A percentile compares a stretch with the other conserved stretches of the same genome.
Conservation (phyloP, 2,797 vertebrate species). For the Phoxinus dragarum region DNA sequence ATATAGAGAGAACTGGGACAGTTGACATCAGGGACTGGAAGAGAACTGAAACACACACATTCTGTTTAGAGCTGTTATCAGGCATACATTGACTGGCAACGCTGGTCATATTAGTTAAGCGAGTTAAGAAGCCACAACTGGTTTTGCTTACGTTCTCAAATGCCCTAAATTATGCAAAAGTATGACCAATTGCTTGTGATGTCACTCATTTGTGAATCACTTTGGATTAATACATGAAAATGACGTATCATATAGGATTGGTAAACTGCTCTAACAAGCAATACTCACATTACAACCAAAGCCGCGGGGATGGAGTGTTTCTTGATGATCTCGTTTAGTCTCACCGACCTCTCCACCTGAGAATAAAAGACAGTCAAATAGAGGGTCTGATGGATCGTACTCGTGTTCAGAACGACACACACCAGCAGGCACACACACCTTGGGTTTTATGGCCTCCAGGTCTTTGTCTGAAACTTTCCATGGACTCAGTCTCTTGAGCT, state of each 20-base stretch:
- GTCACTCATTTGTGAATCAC: neutral
- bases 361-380: neutral
- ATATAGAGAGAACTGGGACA: conserved; percentile 78
- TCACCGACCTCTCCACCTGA: conserved; percentile 75
- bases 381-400: accelerated
- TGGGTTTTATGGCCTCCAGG: conserved; percentile 72
- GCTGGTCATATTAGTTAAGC: neutral
- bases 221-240: neutral
- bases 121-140: neutral
- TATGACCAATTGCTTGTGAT: neutral
- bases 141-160: neutral
- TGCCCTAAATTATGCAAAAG: no score
- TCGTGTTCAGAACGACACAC: neutral
- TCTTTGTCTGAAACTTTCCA: conserved; percentile 78
- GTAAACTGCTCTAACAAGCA: neutral
- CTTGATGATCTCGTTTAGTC: conserved; percentile 80
- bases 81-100: neutral
- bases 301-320: conserved; percentile 76
- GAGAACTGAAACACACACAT: conserved; percentile 66
- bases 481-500: conserved; percentile 62
- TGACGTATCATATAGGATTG: neutral
- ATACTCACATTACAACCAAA: conserved; percentile 79
- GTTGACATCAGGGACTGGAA: conserved; percentile 73
- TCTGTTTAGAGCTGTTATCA: neutral
- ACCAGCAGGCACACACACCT: conserved; percentile 65